Evolutionary conservation across 2,113 vertebrate genomes (phyloP).

Genomic region (Catharus minimus): DNA sequence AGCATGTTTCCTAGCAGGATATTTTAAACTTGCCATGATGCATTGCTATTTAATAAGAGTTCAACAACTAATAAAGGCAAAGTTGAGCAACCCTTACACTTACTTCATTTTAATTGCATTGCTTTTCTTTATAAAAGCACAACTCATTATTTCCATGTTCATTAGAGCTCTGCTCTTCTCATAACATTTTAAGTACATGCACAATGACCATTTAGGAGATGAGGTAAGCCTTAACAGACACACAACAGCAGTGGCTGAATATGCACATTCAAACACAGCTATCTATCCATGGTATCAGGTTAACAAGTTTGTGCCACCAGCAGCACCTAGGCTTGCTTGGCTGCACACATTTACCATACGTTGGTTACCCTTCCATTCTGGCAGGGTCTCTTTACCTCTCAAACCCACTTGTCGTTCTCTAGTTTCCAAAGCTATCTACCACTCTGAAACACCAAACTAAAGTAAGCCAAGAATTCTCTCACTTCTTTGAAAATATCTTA

Average conservation of each 20-base stretch:
- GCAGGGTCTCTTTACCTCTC: neutral
- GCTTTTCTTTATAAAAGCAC: neutral
- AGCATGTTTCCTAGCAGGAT: neutral
- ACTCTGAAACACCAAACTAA: neutral
- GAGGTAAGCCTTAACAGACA: neutral
- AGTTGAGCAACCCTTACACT: neutral
- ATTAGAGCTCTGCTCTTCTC: neutral
- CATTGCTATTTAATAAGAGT: neutral
- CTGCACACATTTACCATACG: neutral
- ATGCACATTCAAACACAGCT: neutral
- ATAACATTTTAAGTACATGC: neutral
- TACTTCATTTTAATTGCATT: neutral
- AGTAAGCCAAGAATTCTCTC: neutral
- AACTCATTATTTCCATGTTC: neutral
- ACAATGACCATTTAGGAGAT: neutral
- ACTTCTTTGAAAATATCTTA: neutral
- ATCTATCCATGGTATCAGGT: accelerated
- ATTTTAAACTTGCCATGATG: neutral
- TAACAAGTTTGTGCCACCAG: neutral
- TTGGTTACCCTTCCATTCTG: neutral
- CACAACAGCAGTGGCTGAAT: neutral
- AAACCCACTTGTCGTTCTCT: neutral
- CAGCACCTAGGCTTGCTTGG: neutral
- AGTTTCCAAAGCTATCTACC: neutral
- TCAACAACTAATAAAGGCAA: neutral